A percentile compares a stretch with the other conserved stretches of the same genome.
These are phyloP conservation scores for Agriopis leucophaearia DNA, from an alignment of 2,888 invertebrate genomes.

Conservation along the genomic window DNA sequence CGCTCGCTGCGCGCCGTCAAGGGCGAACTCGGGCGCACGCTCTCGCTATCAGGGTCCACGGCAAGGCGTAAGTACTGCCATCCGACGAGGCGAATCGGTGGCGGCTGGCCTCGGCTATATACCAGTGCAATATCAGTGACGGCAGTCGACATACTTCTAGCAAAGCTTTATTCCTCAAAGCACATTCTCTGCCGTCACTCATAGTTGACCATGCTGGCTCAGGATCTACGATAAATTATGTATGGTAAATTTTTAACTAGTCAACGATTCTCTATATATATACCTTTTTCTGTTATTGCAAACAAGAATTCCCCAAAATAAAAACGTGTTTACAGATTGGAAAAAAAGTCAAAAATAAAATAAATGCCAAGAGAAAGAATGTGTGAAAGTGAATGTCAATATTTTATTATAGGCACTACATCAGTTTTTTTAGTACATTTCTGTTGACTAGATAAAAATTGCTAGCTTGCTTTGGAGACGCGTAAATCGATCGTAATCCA, in stretches of 20 bases:
- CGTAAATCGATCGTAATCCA: conserved; percentile 4
- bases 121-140: background rate
- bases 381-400: no score
- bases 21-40: conserved; percentile 93
- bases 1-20: conserved; percentile 93
- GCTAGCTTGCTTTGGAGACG: conserved; percentile 7
- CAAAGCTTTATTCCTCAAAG: background rate
- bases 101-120: conserved; percentile 9
- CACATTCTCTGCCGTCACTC: conserved; percentile 3
- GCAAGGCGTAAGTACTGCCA: conserved; percentile 90
- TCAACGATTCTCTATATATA: background rate
- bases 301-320: background rate
- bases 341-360: no score
- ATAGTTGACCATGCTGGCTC: conserved; percentile 10
- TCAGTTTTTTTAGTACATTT: background rate
- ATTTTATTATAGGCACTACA: no score
- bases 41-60: conserved; percentile 91
- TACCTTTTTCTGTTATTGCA: background rate
- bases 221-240: background rate
- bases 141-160: background rate
- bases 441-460: conserved; percentile 15
- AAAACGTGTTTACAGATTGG: background rate
- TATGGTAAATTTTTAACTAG: conserved; percentile 2
- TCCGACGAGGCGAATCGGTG: conserved; percentile 1
- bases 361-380: no score